Evolutionary conservation across 2,888 invertebrate genomes (phyloP).

Genomic region (Drosophila paranaensis): DNA sequence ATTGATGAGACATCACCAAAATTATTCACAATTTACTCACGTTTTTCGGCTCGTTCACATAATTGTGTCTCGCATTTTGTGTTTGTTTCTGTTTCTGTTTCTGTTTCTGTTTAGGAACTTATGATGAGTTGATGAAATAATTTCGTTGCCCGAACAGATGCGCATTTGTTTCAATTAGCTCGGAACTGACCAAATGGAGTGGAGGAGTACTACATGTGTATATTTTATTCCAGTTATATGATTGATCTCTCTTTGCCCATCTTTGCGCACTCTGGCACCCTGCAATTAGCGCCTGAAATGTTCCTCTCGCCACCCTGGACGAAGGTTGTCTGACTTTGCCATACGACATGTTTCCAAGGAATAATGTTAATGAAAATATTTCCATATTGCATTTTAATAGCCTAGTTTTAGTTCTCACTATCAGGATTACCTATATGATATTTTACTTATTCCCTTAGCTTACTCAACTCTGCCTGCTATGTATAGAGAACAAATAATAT

Average conservation of each 20-base stretch:
- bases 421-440: neutral
- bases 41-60: slow-evolving; percentile 12
- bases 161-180: slow-evolving; percentile 72
- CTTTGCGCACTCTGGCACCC: slow-evolving; percentile 73
- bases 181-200: slow-evolving; percentile 38
- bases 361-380: neutral
- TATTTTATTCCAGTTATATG: slow-evolving; percentile 57
- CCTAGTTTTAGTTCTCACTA: neutral
- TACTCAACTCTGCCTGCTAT: too few relatives aligned
- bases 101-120: slow-evolving; percentile 3
- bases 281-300: slow-evolving; percentile 78
- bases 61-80: slow-evolving; percentile 35
- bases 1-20: slow-evolving; percentile 74
- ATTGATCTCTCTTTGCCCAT: slow-evolving; percentile 77
- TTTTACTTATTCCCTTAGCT: too few relatives aligned
- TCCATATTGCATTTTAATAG: neutral
- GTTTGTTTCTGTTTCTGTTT: neutral
- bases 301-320: slow-evolving; percentile 21
- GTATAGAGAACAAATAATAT: too few relatives aligned
- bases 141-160: slow-evolving; percentile 54
- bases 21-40: slow-evolving; percentile 73
- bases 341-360: neutral
- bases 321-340: neutral
- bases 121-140: slow-evolving; percentile 63
- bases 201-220: slow-evolving; percentile 5